These are phyloP conservation scores for Platycnemis pennipes DNA, from an alignment of 2,888 invertebrate species.

Conservation along the genomic window DNA sequence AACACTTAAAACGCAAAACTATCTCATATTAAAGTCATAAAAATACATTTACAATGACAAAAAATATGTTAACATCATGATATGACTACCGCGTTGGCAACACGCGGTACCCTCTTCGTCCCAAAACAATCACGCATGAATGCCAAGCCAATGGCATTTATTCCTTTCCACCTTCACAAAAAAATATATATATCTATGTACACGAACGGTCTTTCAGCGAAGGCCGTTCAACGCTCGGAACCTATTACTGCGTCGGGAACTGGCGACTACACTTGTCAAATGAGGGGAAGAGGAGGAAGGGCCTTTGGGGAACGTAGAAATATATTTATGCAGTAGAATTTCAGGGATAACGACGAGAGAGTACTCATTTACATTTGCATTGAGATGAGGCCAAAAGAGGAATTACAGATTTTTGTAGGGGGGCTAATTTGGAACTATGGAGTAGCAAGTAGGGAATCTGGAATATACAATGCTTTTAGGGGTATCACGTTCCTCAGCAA, in stretches of 20 bases:
- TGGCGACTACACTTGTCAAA: too few relatives aligned
- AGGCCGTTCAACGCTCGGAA: neutral
- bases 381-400: too few relatives aligned
- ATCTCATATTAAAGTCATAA: constrained; percentile 19
- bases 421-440: too few relatives aligned
- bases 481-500: too few relatives aligned
- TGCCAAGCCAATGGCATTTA: neutral
- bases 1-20: neutral
- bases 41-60: constrained; percentile 13
- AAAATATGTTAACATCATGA: constrained; percentile 28
- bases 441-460: too few relatives aligned
- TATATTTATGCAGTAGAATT: too few relatives aligned
- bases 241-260: neutral
- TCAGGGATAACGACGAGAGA: too few relatives aligned
- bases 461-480: too few relatives aligned
- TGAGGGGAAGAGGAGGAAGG: too few relatives aligned
- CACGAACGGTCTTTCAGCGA: neutral
- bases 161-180: neutral
- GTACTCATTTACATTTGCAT: too few relatives aligned
- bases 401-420: too few relatives aligned
- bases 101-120: neutral
- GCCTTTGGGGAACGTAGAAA: too few relatives aligned
- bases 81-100: neutral
- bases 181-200: neutral
- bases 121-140: neutral